Conservation (phyloP, 2,888 invertebrate genomes). For the Drosophila prolongata region DNA sequence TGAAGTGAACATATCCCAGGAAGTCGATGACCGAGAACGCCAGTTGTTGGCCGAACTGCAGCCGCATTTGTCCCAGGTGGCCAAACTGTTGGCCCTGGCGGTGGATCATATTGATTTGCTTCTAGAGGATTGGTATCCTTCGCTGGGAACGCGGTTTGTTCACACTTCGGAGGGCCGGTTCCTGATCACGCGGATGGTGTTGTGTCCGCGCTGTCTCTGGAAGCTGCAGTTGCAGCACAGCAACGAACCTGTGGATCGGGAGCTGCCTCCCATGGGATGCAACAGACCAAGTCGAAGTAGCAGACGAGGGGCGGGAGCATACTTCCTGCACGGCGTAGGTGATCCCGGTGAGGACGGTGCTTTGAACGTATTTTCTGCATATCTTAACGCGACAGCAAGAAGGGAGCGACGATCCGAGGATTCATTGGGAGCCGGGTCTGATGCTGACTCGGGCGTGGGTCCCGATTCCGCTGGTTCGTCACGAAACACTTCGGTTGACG, state of each 20-base stretch:
- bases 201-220: constrained; percentile 95
- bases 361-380: constrained; percentile 80
- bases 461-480: constrained; percentile 92
- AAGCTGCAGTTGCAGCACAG: constrained; percentile 78
- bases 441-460: constrained; percentile 95
- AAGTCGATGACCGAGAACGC: constrained; percentile 85
- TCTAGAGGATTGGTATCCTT: constrained; percentile 99
- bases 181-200: constrained; percentile 95
- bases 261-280: constrained; percentile 48
- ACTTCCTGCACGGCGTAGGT: constrained; percentile 64
- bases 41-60: constrained; percentile 85
- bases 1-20: constrained; percentile 85
- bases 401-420: constrained; percentile 76
- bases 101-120: constrained; percentile 98
- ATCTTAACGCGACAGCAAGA: constrained; percentile 77
- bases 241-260: constrained; percentile 73
- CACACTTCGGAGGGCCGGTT: constrained; percentile 98
- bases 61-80: constrained; percentile 91
- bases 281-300: constrained; percentile 67
- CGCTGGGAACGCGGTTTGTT: constrained; percentile 97
- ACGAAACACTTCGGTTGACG: constrained; percentile 93
- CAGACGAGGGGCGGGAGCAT: constrained; percentile 57
- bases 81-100: constrained; percentile 93
- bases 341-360: constrained; percentile 75
- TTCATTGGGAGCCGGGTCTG: constrained; percentile 87